Conservation (phyloP, 2,797 vertebrate species). For the Arnoldichthys spilopterus region DNA sequence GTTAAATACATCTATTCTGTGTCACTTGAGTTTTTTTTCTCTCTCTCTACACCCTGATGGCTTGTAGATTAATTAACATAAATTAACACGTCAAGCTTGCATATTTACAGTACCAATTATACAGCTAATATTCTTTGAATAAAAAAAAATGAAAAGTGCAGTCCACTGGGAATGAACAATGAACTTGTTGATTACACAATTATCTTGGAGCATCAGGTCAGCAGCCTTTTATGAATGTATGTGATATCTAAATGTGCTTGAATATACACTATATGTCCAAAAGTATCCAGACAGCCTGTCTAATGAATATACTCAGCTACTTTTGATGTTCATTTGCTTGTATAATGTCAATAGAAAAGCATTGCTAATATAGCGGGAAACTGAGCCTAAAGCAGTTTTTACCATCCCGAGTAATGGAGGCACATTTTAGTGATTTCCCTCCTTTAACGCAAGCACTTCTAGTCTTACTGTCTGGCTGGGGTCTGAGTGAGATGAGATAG, state of each 20-base stretch:
- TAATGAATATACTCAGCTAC: no score
- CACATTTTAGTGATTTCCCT: no score
- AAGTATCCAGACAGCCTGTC: background rate
- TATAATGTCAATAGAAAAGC: background rate
- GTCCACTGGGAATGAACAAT: slow-evolving; percentile 42
- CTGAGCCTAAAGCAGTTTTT: no score
- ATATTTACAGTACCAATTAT: slow-evolving; percentile 57
- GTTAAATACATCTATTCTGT: slow-evolving; percentile 55
- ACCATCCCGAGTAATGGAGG: no score
- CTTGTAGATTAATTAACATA: slow-evolving; percentile 61
- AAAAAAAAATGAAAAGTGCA: background rate
- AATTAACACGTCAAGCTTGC: slow-evolving; percentile 55
- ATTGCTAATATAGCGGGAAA: background rate
- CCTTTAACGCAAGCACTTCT: no score
- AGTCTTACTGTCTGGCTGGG: no score
- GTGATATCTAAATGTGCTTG: background rate
- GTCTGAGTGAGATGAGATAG: no score
- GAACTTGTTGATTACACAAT: slow-evolving; percentile 36
- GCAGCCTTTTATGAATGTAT: background rate
- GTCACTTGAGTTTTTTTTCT: slow-evolving; percentile 50
- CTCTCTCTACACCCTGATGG: slow-evolving; percentile 50
- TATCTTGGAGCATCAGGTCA: slow-evolving; percentile 24
- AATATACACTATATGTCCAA: background rate
- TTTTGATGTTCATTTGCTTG: no score
- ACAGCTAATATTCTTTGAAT: slow-evolving; percentile 36